Percentiles rank a stretch among this genome's conserved stretches.
Conservation (phyloP, 2,888 invertebrate genomes). For the Watsonalla binaria region DNA sequence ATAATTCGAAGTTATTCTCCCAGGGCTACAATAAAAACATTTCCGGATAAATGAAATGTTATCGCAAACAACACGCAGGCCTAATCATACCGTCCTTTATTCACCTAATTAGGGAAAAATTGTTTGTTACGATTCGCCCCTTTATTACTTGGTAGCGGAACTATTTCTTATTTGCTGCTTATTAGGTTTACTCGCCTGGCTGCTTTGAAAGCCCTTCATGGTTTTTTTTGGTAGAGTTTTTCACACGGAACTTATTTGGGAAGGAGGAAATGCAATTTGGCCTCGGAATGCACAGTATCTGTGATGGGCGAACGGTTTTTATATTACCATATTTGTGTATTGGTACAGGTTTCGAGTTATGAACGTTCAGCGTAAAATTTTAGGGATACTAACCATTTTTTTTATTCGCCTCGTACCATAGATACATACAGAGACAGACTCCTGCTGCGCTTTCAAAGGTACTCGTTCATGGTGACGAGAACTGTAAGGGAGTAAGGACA, state of each 20-base stretch:
- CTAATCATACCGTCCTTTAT: background rate
- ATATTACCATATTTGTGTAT: background rate
- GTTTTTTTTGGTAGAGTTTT: conserved; percentile 37
- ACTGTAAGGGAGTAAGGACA: too few relatives aligned
- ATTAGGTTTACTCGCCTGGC: conserved; percentile 32
- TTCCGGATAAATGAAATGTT: background rate
- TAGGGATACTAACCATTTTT: too few relatives aligned
- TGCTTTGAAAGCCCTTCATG: conserved; percentile 42
- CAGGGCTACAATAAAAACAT: background rate
- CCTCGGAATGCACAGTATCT: conserved; percentile 34
- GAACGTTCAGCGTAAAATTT: too few relatives aligned
- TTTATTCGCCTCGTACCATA: too few relatives aligned
- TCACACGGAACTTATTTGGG: conserved; percentile 35
- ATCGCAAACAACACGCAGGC: background rate
- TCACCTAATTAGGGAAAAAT: conserved; percentile 5
- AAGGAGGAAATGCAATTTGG: conserved; percentile 40
- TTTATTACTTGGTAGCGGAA: conserved; percentile 28
- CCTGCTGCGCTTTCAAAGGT: too few relatives aligned
- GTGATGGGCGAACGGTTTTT: conserved; percentile 15
- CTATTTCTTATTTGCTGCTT: conserved; percentile 24
- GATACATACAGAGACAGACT: too few relatives aligned
- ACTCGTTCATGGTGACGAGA: too few relatives aligned
- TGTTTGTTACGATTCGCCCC: conserved; percentile 6
- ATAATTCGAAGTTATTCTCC: background rate
- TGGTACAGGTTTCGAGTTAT: too few relatives aligned